Percentiles rank a stretch among this genome's conserved stretches.
Evolutionary conservation across 2,797 vertebrate species (phyloP).

Genomic region (Xyrichtys novacula): DNA sequence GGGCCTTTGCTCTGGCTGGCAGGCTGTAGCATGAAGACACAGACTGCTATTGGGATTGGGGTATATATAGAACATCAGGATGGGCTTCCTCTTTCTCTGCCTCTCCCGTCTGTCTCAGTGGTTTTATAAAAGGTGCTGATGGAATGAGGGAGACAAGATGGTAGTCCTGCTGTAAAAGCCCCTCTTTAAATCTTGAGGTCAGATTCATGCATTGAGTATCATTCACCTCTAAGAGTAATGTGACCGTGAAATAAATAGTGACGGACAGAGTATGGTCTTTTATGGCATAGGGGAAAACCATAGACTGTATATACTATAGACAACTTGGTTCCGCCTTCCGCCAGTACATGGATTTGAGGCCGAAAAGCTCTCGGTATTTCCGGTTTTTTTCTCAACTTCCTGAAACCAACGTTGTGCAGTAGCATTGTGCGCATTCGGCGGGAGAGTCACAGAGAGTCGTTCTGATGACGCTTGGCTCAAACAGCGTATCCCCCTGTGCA

Average conservation of each 20-base stretch:
- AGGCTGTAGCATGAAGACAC: conserved; percentile 55
- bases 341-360: too few relatives aligned
- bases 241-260: neutral
- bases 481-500: too few relatives aligned
- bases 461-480: too few relatives aligned
- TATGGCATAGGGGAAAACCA: too few relatives aligned
- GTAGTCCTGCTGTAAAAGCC: conserved; percentile 25
- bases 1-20: conserved; percentile 59
- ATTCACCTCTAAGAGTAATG: conserved; percentile 5
- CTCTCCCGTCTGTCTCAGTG: conserved; percentile 59
- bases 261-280: neutral
- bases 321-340: too few relatives aligned
- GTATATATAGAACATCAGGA: conserved; percentile 78
- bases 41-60: conserved; percentile 65
- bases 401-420: too few relatives aligned
- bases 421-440: too few relatives aligned
- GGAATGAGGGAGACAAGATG: conserved; percentile 38
- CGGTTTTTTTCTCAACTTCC: too few relatives aligned
- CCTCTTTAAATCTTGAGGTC: conserved; percentile 16
- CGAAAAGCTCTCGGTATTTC: too few relatives aligned
- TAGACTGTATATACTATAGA: too few relatives aligned
- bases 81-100: conserved; percentile 64
- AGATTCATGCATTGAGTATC: neutral
- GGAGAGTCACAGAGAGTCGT: too few relatives aligned
- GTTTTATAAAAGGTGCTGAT: conserved; percentile 50